Base-by-base conservation (phyloP, 1,140 invertebrate genomes). In the Drosophila ogumai region DNA sequence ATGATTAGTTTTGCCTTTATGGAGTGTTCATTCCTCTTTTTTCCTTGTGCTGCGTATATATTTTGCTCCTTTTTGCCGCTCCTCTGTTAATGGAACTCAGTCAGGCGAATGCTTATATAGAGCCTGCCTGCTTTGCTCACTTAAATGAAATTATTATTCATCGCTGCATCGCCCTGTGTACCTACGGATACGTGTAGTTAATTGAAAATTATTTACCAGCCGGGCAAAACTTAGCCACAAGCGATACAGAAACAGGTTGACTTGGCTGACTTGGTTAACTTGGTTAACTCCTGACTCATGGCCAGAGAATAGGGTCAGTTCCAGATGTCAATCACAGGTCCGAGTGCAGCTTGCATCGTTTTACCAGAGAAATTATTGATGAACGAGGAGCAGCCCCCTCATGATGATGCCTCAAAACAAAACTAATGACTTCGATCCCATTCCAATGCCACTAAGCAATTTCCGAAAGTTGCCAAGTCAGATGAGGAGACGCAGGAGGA, bases 1-100 rank as follows among this genome's bases (percentile, higher is more conserved):
- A 66, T 88, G 84, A 88, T 88, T 88, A 88, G 84, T 90, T 88
- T 71, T 77, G 60, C 75, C 76, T 84, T 90, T 84, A 88, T 84
- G 85, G 80, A 43, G 64, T 61, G 54, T 57, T 41, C 36, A 52
- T 50, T 52, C 49, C 25, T 19, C 50, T 57, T 34, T 19, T 22
- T 22, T 36, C 15, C 22, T 54, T 4, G 7, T 17, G 10, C 58
- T n/a, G 36, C 31, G 22, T 6, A 54, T 50, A 19, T 36, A 52
- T 10, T 28, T 44, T 34, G 67, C 12, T 38, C 10, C 10, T 15
- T 28, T 34, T 36, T 32, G 44, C 12, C 32, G 44, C 66, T 59
- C 43, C 44, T 41, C 47, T 55, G 71, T 72, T 59, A 58, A 67
- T 67, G 63, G 65, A 67, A 67, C 61, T n/a, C 44, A 67, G 44